A percentile compares a stretch with the other conserved stretches of the same genome.
phyloP scores from a whole-genome alignment of 1,140 invertebrate species.

The Cotesia vestalis region DNA sequence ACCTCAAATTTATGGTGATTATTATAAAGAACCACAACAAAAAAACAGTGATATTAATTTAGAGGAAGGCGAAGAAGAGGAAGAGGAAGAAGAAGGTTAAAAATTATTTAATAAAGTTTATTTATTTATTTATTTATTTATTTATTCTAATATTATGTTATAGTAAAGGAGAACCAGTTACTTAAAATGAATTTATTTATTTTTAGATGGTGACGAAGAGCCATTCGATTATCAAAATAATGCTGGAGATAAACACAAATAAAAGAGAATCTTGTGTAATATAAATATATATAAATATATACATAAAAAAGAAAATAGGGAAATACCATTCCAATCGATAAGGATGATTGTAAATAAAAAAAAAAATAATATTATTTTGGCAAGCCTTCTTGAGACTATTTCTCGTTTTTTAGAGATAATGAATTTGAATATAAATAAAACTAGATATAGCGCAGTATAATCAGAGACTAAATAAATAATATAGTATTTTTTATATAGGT shows the following conservation, averaged over 20 bases:
- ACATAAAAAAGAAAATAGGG: background rate
- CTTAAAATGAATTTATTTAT: background rate
- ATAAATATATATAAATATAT: background rate
- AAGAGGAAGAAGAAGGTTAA: slow-evolving; percentile 53
- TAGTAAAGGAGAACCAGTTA: too few species aligned
- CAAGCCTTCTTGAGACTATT: slow-evolving; percentile 14
- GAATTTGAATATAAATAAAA: background rate
- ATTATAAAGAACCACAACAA: slow-evolving; percentile 56
- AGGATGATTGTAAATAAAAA: slow-evolving; percentile 37
- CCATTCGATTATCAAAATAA: slow-evolving; percentile 55
- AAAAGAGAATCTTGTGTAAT: slow-evolving; percentile 28
- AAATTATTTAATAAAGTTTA: slow-evolving; percentile 10
- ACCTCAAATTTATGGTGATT: slow-evolving; percentile 47
- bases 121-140: background rate
- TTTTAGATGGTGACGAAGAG: slow-evolving; percentile 59
- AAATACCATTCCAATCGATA: slow-evolving; percentile 21
- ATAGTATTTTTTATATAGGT: slow-evolving; percentile 31
- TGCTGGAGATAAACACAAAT: slow-evolving; percentile 51
- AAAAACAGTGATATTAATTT: slow-evolving; percentile 57
- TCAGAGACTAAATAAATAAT: slow-evolving; percentile 4
- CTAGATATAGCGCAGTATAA: background rate
- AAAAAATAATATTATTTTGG: slow-evolving; percentile 34
- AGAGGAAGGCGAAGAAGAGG: slow-evolving; percentile 60
- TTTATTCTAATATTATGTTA: background rate
- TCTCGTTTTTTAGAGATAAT: slow-evolving; percentile 21